These are phyloP conservation scores for Gila robusta DNA, from an alignment of 2,797 vertebrate species.

Conservation along the genomic window DNA sequence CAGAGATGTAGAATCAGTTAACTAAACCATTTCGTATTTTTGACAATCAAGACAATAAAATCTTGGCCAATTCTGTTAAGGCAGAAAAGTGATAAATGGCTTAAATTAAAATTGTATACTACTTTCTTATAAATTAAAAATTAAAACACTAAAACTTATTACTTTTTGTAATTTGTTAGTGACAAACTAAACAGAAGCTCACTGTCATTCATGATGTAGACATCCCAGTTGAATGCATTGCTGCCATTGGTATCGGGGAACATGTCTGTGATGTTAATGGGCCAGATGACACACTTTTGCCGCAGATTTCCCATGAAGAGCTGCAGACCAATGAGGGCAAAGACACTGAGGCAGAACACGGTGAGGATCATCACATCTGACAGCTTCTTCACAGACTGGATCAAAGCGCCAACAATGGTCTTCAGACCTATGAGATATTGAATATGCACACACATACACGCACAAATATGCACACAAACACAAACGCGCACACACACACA, in stretches of 20 bases:
- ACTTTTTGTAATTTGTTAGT: neutral
- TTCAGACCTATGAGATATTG: slow-evolving; percentile 87
- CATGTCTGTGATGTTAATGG: slow-evolving; percentile 88
- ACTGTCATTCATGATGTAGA: slow-evolving; percentile 96
- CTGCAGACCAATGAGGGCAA: slow-evolving; percentile 97
- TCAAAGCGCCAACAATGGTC: slow-evolving; percentile 99
- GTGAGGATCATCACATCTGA: slow-evolving; percentile 99
- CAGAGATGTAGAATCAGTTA: slow-evolving; percentile 43
- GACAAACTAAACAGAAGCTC: slow-evolving; percentile 70
- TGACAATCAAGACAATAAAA: neutral
- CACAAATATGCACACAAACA: slow-evolving; percentile 38
- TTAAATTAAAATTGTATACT: neutral
- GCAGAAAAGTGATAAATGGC: neutral
- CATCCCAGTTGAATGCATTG: slow-evolving; percentile 89
- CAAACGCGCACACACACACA: slow-evolving; percentile 46
- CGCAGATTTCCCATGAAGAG: slow-evolving; percentile 99
- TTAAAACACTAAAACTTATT: too few species aligned
- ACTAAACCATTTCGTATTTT: slow-evolving; percentile 49
- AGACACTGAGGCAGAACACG: slow-evolving; percentile 98
- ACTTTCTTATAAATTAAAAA: neutral
- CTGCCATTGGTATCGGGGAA: slow-evolving; percentile 85
- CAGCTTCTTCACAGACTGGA: slow-evolving; percentile 99
- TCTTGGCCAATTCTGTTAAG: neutral
- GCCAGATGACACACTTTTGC: slow-evolving; percentile 97
- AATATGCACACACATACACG: slow-evolving; percentile 27